Evolutionary conservation across 2,888 invertebrate genomes (phyloP).

Genomic region (Limenitis camilla): DNA sequence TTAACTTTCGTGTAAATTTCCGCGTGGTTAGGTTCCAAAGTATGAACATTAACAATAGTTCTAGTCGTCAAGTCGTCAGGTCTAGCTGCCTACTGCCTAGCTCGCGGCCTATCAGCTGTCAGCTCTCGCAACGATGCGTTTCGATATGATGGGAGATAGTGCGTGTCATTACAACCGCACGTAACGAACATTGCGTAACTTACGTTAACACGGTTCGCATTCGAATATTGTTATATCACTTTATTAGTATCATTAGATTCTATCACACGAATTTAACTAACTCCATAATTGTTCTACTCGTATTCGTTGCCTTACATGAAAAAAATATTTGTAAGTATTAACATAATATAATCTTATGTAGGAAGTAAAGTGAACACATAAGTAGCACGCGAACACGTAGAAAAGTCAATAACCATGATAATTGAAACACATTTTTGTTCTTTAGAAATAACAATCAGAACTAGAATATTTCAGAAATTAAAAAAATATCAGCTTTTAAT

Average conservation of each 20-base stretch:
- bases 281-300: not conserved
- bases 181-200: slow-evolving; percentile 55
- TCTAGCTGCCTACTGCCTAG: slow-evolving; percentile 10
- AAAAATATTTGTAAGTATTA: too few species aligned
- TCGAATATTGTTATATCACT: slow-evolving; percentile 42
- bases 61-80: slow-evolving; percentile 13
- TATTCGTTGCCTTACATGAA: not conserved
- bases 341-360: too few species aligned
- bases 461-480: too few species aligned
- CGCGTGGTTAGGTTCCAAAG: slow-evolving; percentile 3
- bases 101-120: slow-evolving; percentile 52
- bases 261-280: slow-evolving; percentile 15
- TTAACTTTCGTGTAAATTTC: too few species aligned
- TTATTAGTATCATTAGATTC: slow-evolving; percentile 40
- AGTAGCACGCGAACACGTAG: too few species aligned
- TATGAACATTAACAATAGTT: slow-evolving; percentile 5
- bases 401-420: too few species aligned
- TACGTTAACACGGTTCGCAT: slow-evolving; percentile 38
- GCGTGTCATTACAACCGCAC: slow-evolving; percentile 49
- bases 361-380: too few species aligned
- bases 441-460: too few species aligned
- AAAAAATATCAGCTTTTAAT: too few species aligned
- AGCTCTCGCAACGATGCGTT: slow-evolving; percentile 54
- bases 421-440: too few species aligned
- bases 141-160: slow-evolving; percentile 61